phyloP scores from a whole-genome alignment of 1,140 invertebrate species.

The Trinorchestia longiramus region DNA sequence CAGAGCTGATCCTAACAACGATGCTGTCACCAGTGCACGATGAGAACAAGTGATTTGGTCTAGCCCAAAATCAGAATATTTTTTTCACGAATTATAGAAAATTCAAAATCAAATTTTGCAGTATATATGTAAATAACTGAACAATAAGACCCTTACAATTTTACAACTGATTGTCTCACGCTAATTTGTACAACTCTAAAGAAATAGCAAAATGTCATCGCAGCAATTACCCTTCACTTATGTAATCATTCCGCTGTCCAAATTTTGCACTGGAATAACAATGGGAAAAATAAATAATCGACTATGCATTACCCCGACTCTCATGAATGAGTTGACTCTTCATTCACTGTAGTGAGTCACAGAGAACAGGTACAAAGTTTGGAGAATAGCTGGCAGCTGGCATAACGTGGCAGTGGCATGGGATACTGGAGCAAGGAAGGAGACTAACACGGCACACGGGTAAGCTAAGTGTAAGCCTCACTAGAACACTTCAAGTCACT shows the following conservation, averaged over 20 bases:
- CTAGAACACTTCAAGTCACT: neutral
- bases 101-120: too few species aligned
- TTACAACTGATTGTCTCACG: too few species aligned
- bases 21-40: neutral
- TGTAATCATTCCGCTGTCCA: too few species aligned
- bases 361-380: neutral
- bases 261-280: too few species aligned
- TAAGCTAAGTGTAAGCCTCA: neutral
- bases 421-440: neutral
- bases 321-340: neutral
- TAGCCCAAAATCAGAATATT: neutral
- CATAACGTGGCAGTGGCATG: neutral
- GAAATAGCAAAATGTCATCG: too few species aligned
- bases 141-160: too few species aligned
- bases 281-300: too few species aligned
- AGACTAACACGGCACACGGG: neutral
- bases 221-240: too few species aligned
- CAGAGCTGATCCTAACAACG: too few species aligned
- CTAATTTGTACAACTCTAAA: too few species aligned
- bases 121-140: too few species aligned
- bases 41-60: neutral
- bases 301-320: too few species aligned
- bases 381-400: neutral
- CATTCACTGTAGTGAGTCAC: neutral
- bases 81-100: neutral